phyloP scores from a whole-genome alignment of 2,888 invertebrate genomes.

The Acleris literana region DNA sequence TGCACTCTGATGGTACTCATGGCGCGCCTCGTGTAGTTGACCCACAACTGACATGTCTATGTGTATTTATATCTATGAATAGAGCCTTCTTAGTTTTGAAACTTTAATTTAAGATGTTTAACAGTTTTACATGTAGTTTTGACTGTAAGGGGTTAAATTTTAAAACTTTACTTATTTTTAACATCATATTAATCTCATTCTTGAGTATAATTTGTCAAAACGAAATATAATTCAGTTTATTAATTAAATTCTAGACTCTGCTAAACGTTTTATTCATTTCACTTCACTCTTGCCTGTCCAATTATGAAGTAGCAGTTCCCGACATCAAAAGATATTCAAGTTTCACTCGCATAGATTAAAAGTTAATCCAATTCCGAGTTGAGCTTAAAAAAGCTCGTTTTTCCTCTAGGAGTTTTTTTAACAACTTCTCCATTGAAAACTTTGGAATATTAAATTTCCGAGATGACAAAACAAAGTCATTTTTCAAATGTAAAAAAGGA shows the following conservation, averaged over 20 bases:
- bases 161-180: too few species aligned
- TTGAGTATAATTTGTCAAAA: neutral
- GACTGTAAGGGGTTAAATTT: too few species aligned
- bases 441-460: slow-evolving; percentile 20
- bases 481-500: neutral
- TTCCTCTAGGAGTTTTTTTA: slow-evolving; percentile 12
- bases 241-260: neutral
- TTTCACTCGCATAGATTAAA: slow-evolving; percentile 30
- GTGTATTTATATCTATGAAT: too few species aligned
- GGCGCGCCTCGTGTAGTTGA: too few species aligned
- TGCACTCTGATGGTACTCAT: too few species aligned
- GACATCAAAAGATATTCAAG: slow-evolving; percentile 33
- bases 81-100: too few species aligned
- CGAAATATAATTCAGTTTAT: neutral
- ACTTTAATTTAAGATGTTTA: too few species aligned
- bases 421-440: slow-evolving; percentile 9
- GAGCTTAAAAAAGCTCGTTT: slow-evolving; percentile 20
- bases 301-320: slow-evolving; percentile 24
- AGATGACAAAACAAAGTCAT: slow-evolving; percentile 16
- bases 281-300: slow-evolving; percentile 17
- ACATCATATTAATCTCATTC: too few species aligned
- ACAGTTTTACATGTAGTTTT: too few species aligned
- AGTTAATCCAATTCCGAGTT: slow-evolving; percentile 28
- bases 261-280: slow-evolving; percentile 16
- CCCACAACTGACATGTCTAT: too few species aligned